Base-by-base conservation (phyloP, 2,113 vertebrate species). In the Glareola pratincola region DNA sequence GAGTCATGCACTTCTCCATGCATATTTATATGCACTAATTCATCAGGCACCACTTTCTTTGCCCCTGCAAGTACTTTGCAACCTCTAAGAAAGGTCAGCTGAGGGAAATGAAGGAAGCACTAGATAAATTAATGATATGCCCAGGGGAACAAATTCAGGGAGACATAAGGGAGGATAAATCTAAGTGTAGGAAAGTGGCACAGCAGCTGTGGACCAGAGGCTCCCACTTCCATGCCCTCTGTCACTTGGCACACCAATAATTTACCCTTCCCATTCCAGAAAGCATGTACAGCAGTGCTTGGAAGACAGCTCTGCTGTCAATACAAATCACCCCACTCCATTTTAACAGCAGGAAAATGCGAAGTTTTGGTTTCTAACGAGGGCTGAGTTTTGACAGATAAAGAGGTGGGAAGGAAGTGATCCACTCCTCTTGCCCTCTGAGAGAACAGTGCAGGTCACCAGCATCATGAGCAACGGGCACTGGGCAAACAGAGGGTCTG, bases 341-440 rank as follows among this genome's bases (percentile, higher is more conserved):
- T 8, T 39, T 53, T 6, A 56, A 27, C 14, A 23, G 21, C 68
- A 69, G 8, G 12, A 39, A 60, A 69, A 57, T 4, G 10, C 48
- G 14, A 67, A 45, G 24, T 19, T 32, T 41, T 47, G 18, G 8
- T 60, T 72, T 47, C 21, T n/a, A 45, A 8, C 0, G 8, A 54
- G 26, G 47, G 69, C 20, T 11, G 17, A 36, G 37, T 18, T 74
- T 60, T 30, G 57, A 57, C 24, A 26, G 45, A 30, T 7, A 14
- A 63, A 17, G 73, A 67, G 53, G 51, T 21, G 24, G 59, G 72
- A 73, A 20, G 32, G 26, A 74, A 54, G n/a, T 3, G 9, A 37
- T 10, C 36, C 3, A 11, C 22, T 62, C 14, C 79, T 24, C 30
- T 53, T 1, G 0, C 29, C 37, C 41, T 54, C 29, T 5, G 2